Percentiles rank a stretch among this genome's conserved stretches.
These are phyloP conservation scores for Lycopodina hypogea DNA, from an alignment of 37 sponge, comb jelly and placozoan species.

Conservation along the genomic window DNA sequence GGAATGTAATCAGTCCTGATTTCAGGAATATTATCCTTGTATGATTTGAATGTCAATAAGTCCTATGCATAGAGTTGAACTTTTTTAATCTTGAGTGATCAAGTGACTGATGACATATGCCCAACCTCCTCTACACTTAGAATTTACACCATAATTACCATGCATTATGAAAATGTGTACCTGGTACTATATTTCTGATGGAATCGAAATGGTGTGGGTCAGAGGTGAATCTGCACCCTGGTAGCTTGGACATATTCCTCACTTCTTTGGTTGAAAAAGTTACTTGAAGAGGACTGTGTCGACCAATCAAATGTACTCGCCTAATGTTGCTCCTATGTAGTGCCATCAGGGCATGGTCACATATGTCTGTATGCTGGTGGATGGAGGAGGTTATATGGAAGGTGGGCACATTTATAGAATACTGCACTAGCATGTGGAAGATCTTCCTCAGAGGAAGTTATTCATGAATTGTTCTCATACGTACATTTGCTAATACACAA, in stretches of 20 bases:
- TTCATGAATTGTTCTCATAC: too few relatives aligned
- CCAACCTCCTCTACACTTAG: too few relatives aligned
- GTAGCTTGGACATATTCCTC: constrained; percentile 84
- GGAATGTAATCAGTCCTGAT: too few relatives aligned
- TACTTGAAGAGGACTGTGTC: constrained; percentile 85
- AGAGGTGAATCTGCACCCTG: constrained; percentile 43
- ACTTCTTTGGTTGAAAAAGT: constrained; percentile 97
- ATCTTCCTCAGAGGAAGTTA: too few relatives aligned
- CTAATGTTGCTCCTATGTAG: constrained; percentile 65
- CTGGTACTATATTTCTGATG: constrained; percentile 23
- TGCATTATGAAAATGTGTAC: neutral
- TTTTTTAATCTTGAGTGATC: too few relatives aligned
- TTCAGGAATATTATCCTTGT: too few relatives aligned
- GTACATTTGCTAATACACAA: too few relatives aligned
- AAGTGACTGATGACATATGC: too few relatives aligned
- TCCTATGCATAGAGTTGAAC: too few relatives aligned
- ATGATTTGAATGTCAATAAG: too few relatives aligned
- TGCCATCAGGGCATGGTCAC: constrained; percentile 79
- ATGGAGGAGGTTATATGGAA: neutral
- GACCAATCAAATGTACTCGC: constrained; percentile 80
- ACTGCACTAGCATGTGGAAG: neutral
- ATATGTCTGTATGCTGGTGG: constrained; percentile 83
- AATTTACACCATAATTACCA: too few relatives aligned
- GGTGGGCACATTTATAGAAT: neutral
- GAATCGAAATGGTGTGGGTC: constrained; percentile 51